These are phyloP conservation scores for Acanthornis magna DNA, from an alignment of 2,797 vertebrate species.

Conservation along the genomic window DNA sequence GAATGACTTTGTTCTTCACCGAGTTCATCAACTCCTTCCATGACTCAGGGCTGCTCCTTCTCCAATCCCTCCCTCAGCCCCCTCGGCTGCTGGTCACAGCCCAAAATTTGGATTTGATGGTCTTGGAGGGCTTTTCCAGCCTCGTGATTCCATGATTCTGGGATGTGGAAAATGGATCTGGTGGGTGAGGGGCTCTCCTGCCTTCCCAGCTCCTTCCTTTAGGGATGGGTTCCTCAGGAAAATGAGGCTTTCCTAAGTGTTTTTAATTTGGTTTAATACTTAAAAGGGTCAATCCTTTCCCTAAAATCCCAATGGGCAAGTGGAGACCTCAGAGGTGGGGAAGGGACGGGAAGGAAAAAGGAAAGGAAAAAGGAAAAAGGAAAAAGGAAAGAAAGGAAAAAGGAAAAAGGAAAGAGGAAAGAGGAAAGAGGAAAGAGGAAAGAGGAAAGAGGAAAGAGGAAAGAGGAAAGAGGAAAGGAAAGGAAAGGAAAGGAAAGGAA, in stretches of 20 bases:
- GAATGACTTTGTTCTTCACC: background rate
- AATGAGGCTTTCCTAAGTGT: background rate
- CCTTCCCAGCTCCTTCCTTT: background rate
- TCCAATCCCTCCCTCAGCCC: background rate
- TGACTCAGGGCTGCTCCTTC: background rate
- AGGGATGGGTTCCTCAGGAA: background rate
- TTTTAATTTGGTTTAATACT: background rate
- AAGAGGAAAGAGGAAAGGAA: too few species aligned
- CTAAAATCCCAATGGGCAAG: background rate
- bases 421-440: too few species aligned
- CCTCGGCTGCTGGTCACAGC: fast-evolving
- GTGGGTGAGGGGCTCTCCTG: background rate
- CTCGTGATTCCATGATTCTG: fast-evolving
- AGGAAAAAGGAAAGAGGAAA: too few species aligned
- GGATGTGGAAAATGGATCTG: background rate
- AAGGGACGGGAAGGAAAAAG: background rate
- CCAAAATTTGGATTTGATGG: background rate
- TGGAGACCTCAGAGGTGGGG: background rate
- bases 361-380: background rate
- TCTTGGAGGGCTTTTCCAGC: background rate
- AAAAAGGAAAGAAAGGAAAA: too few species aligned
- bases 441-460: too few species aligned
- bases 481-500: too few species aligned
- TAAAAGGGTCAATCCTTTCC: background rate
- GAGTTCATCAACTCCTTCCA: background rate